A percentile compares a stretch with the other conserved stretches of the same genome.
phyloP scores from a whole-genome alignment of 2,888 invertebrate species.

The Stenchaetothrips biformis region DNA sequence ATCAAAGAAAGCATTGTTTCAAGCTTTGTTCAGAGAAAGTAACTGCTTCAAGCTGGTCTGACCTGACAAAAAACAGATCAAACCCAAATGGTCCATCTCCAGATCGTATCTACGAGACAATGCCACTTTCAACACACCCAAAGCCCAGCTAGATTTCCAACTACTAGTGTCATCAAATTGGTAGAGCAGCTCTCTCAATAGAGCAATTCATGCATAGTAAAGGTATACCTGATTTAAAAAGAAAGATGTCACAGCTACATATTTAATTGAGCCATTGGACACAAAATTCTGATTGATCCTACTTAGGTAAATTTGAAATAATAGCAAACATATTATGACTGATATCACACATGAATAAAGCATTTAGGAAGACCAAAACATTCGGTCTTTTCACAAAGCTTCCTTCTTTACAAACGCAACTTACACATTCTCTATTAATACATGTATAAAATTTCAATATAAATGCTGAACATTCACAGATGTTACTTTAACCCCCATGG shows the following conservation, averaged over 20 bases:
- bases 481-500: neutral
- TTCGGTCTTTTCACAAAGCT: neutral
- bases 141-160: too few relatives aligned
- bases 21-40: too few relatives aligned
- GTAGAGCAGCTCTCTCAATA: constrained; percentile 7
- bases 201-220: neutral
- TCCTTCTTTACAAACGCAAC: neutral
- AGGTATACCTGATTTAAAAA: neutral
- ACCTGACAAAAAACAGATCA: too few relatives aligned
- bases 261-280: constrained; percentile 18
- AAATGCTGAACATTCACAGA: constrained; percentile 4
- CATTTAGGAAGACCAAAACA: neutral
- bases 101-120: too few relatives aligned
- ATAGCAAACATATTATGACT: constrained; percentile 17
- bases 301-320: neutral
- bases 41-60: too few relatives aligned
- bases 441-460: neutral
- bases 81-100: too few relatives aligned
- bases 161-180: neutral
- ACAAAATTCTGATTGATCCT: constrained; percentile 7
- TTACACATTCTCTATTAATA: neutral
- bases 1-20: too few relatives aligned
- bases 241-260: neutral
- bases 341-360: constrained; percentile 20
- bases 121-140: too few relatives aligned